Base-by-base conservation (phyloP, 2,113 vertebrate genomes). In the Nansenia antarctica region DNA sequence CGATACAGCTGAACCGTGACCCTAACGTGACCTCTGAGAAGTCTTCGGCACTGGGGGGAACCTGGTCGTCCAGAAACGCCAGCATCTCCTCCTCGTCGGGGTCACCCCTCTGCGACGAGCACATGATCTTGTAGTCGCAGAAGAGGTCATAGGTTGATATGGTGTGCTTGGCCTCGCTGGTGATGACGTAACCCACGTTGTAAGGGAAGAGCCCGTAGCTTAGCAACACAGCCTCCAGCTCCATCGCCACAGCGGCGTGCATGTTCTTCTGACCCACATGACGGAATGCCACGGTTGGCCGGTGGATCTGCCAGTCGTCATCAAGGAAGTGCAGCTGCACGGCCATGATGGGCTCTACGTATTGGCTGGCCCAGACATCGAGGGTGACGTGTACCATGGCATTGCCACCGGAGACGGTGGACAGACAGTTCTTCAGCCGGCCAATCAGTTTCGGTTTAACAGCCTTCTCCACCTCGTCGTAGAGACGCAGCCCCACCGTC, bases 251-350 rank as follows among this genome's bases (percentile, higher is more conserved):
- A 1, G 59, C 42, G 0, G 29, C 1, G 5, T 69, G 75, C 3
- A 87, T 67, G 62, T 85, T 79, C 62, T 77, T 82, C 37, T 72
- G 64, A 54, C 42, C 77, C 57, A 93, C 69, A 18, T 87, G 91
- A 29, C 91, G 90, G 57, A 92, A 87, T 4, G 92, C 92, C 26
- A 92, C 90, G 0, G 80, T 62, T 7, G 90, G 90, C 8, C 86
- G 86, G 7, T 85, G 81, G 26, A 93, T 39, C 60, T 88, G 86
- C 92, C 91, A 93, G 65, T 85, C 67, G 0, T 82, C 78, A 12
- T 75, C 90, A 9, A 93, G 18, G 60, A 89, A 93, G 65, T 93
- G 92, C 47, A 93, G 79, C 72, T 91, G 91, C 18, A 90, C 87
- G 0, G 88, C 76, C 0, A 91, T 63, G 9, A 90, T 39, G 0